Evolutionary conservation across 1,140 invertebrate species (phyloP).

Genomic region (Ditylenchus dipsaci): DNA sequence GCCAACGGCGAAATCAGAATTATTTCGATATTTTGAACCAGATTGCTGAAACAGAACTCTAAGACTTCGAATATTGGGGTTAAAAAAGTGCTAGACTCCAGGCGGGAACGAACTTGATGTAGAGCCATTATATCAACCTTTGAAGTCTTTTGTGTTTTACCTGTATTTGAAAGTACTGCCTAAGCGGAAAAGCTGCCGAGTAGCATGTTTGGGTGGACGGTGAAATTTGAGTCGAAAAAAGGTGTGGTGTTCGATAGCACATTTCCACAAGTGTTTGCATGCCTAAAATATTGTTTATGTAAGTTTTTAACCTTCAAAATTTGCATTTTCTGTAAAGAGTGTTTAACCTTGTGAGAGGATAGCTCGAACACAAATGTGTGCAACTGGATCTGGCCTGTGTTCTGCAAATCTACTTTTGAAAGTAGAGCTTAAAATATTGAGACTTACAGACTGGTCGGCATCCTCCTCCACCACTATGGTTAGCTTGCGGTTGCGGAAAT

Average conservation of each 20-base stretch:
- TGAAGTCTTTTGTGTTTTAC: too few relatives aligned
- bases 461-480: slow-evolving; percentile 58
- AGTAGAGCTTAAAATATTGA: background rate
- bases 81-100: background rate
- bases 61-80: too few relatives aligned
- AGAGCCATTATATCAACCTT: too few relatives aligned
- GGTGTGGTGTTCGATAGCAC: slow-evolving; percentile 92
- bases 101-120: too few relatives aligned
- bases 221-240: slow-evolving; percentile 77
- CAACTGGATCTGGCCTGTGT: slow-evolving; percentile 49
- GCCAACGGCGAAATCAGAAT: too few relatives aligned
- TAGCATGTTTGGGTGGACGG: slow-evolving; percentile 23
- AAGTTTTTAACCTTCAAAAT: too few relatives aligned
- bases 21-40: too few relatives aligned
- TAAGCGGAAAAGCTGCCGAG: slow-evolving; percentile 49
- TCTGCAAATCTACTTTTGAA: background rate
- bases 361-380: slow-evolving; percentile 66
- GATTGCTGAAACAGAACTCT: too few relatives aligned
- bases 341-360: slow-evolving; percentile 75
- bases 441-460: slow-evolving; percentile 43
- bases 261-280: slow-evolving; percentile 96
- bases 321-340: too few relatives aligned
- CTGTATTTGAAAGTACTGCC: slow-evolving; percentile 55
- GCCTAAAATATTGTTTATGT: slow-evolving; percentile 63
- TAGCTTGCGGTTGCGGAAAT: slow-evolving; percentile 52